Evolutionary conservation across 2,797 vertebrate species (phyloP), one percentile per base, ranked within the genome.

Genomic region (Lepilemur ruficaudatus): DNA sequence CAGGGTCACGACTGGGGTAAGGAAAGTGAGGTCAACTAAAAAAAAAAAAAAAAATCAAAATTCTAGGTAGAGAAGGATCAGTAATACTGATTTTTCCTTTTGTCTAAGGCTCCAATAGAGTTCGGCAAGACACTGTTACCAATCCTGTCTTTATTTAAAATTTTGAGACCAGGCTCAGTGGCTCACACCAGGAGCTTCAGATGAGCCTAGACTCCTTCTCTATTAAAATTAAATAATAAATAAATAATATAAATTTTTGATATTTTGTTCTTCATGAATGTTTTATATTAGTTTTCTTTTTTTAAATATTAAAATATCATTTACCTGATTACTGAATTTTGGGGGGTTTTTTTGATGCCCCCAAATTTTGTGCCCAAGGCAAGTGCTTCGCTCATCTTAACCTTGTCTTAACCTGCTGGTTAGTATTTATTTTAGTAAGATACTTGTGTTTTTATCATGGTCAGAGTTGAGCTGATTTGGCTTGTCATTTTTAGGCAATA

Each of bases 401-500:
- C 59, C 61, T 32, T 6, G 2, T 90, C 85, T 82, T 22, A 14
- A 63, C 70, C 55, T 87, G 70, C 41, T 48, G 52, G 73, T 92
- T 90, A 91, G 93, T 97, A 97, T 98, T 98, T 98, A 98, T 98
- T 97, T 94, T 95, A 94, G 92, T 92, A 65, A 95, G 52, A 63
- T 91, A 69, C 75, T 81, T 83, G 78, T 86, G 95, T 97, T 98
- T 98, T 97, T 97, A 95, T 97, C 96, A 78, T 89, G 83, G 87
- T 97, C 76, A 96, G 89, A 93, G 89, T 92, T 50, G 81, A 96
- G 95, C 10, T 15, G 97, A 98, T 97, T 98, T 98, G 96, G 96
- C 89, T 97, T 97, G 93, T 97, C 95, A 92, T 96, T 95, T 98
- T 98, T 89, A 96, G 92, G 90, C 96, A 98, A 96, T 97, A 98